Evolutionary conservation across 2,113 vertebrate genomes (phyloP).

Genomic region (Dromas ardeola): DNA sequence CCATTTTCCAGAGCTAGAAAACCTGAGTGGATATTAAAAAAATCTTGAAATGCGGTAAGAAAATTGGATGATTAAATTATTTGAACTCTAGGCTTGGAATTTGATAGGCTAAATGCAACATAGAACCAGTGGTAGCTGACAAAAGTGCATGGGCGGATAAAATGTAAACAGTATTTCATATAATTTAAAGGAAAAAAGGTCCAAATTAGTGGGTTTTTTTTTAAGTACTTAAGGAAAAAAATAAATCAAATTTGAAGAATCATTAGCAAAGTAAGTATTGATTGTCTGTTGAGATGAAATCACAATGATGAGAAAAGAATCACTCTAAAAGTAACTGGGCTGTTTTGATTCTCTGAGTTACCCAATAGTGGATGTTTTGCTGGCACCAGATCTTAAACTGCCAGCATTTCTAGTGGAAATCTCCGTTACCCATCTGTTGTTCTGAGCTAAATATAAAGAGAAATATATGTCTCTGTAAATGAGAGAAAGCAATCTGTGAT

Average conservation of each 20-base stretch:
- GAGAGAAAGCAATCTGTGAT: neutral
- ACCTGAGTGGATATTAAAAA: neutral
- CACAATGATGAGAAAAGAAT: neutral
- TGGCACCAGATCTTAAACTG: neutral
- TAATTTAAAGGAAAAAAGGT: neutral
- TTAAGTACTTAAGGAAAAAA: neutral
- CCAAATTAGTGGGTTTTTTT: neutral
- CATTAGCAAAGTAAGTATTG: neutral
- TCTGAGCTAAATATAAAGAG: neutral
- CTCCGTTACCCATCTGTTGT: neutral
- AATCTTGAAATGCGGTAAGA: neutral
- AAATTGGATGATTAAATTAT: neutral
- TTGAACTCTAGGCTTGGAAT: neutral
- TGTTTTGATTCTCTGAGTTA: neutral
- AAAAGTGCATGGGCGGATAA: neutral
- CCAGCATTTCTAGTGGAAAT: neutral
- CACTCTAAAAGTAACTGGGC: neutral
- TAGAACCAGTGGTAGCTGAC: neutral
- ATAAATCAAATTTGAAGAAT: neutral
- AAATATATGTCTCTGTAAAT: neutral
- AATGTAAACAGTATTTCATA: neutral
- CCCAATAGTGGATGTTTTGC: neutral
- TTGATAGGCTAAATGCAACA: neutral
- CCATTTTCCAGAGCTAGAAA: neutral
- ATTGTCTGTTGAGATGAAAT: neutral